Evolutionary conservation across 2,888 invertebrate genomes (phyloP), one percentile per base, ranked within the genome.

Genomic region (Pristionchus entomophagus): DNA sequence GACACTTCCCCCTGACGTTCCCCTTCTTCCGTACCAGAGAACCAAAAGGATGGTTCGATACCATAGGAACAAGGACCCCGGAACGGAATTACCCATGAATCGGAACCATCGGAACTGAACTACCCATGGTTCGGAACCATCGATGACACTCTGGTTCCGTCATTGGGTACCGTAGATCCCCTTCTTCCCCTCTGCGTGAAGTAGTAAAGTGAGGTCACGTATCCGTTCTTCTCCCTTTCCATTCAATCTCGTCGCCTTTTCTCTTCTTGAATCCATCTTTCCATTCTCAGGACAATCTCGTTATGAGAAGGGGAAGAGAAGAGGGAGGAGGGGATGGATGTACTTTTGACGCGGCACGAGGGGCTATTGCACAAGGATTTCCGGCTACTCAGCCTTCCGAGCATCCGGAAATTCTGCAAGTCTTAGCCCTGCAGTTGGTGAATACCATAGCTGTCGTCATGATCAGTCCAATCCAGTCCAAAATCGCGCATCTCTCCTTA

Each of bases 221-320:
- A 29, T 62, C 65, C 35, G 69, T 69, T n/a, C 45, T 45, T 41
- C 45, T 73, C 51, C 29, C 51, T 51, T 53, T 32, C 56, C 22
- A 56, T 45, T 73, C 73, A 73, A 73, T 78, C 51, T 51, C 78
- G 49, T 45, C 10, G 26, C 45, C 45, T 45, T 78, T 51, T 45
- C 41, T 26, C 78, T 22, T 51, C 78, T 22, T 51, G 51, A 78
- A 78, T 78, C 51, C 26, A 49, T 78, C 32, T n/a, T n/a, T 49
- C 32, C 19, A 78, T 78, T 32, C 78, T 78, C 78, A 65, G 65
- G 65, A 41, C 73, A 73, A 73, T 73, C 73, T 73, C 73, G 73
- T 73, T 73, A 73, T 73, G 73, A 73, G 73, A 73, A 45, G 73
- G 41, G 41, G 38, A 65, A 35, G 65, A 22, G 65, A 59, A 59